Evolutionary conservation across 2,888 invertebrate genomes (phyloP), one percentile per base, ranked within the genome.

Genomic region (Dascillus cervinus): DNA sequence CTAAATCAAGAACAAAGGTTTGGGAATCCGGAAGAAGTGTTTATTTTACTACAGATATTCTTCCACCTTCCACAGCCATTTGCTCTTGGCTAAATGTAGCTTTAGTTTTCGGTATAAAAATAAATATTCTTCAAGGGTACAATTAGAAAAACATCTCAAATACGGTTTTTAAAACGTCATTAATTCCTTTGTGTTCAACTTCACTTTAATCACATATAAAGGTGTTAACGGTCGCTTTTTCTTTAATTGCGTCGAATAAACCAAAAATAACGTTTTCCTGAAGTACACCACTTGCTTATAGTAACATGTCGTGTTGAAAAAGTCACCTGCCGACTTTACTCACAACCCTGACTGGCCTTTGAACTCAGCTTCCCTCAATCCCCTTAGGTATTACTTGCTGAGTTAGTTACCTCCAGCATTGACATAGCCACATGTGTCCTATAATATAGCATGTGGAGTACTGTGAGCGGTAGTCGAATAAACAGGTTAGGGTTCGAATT

Each of bases 81-180:
- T 17, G 17, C 8, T 17, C 27, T 32, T 23, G 15, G 22, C 31
- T 34, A 34, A 34, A 34, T 38, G 26, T 26, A 34, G 34, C 30
- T 31, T 28, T 28, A 38, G 34, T 11, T 28, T 54, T 53, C 47
- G 45, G 48, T 50, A 52, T 52, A 52, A 52, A 55, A 57, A 55
- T 53, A 55, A 56, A 53, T 52, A 55, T 26, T 45, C 40, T 34
- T 37, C 42, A 37, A 39, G 46, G 43, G 32, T 37, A 29, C 28
- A 37, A 43, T 44, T 37, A 38, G 38, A 44, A 41, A n/a, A n/a
- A n/a, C n/a, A n/a, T n/a, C n/a, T n/a, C n/a, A n/a, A n/a, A n/a
- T n/a, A n/a, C n/a, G n/a, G n/a, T n/a, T n/a, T n/a, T n/a, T n/a
- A n/a, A n/a, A n/a, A n/a, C n/a, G n/a, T n/a, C n/a, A n/a, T n/a